A percentile compares a stretch with the other conserved stretches of the same genome.
phyloP scores from a whole-genome alignment of 2,888 invertebrate genomes.

The Ypsolopha sequella region DNA sequence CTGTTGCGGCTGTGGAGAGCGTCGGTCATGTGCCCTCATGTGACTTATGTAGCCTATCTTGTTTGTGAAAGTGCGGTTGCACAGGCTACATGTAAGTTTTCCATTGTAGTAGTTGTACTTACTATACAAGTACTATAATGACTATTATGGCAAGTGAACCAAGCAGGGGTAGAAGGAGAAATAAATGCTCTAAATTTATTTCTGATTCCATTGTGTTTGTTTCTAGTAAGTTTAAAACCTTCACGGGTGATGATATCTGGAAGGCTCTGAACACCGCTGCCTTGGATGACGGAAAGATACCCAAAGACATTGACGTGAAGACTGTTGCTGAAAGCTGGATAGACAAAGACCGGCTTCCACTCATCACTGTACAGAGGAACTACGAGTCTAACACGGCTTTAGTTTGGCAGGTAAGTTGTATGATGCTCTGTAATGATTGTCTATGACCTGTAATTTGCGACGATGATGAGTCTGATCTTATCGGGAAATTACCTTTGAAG shows the following conservation, averaged over 20 bases:
- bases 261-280: constrained; percentile 77
- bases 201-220: not conserved
- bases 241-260: constrained; percentile 87
- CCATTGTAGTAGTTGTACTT: not conserved
- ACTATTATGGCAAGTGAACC: not conserved
- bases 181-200: not conserved
- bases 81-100: not conserved
- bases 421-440: too few relatives aligned
- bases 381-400: constrained; percentile 73
- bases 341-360: constrained; percentile 82
- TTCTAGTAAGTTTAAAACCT: constrained; percentile 77
- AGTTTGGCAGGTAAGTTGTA: constrained; percentile 70
- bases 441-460: too few relatives aligned
- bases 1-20: too few relatives aligned
- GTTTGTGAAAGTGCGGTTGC: too few relatives aligned
- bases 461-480: too few relatives aligned
- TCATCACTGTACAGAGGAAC: constrained; percentile 78
- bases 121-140: not conserved
- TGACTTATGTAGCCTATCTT: too few relatives aligned
- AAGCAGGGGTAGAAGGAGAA: not conserved
- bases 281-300: constrained; percentile 63
- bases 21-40: too few relatives aligned
- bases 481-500: too few relatives aligned
- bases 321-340: constrained; percentile 87
- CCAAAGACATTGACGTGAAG: constrained; percentile 67